A percentile compares a stretch with the other conserved stretches of the same genome.
Evolutionary conservation across 2,797 vertebrate species (phyloP).

Genomic region (Phylloscopus collybita): DNA sequence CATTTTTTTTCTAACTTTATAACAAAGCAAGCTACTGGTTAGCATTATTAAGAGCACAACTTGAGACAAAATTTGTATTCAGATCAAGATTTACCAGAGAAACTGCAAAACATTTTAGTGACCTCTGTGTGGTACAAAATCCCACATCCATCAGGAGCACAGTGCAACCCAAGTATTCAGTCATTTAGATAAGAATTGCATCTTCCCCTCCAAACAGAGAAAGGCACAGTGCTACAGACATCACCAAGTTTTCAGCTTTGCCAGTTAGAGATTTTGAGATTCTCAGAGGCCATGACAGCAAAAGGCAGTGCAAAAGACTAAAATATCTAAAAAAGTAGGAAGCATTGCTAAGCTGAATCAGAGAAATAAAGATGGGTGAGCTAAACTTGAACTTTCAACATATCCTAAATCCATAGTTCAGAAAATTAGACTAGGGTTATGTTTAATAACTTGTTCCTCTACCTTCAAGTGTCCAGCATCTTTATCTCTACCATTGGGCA

Average conservation of each 20-base stretch:
- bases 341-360: neutral
- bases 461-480: neutral
- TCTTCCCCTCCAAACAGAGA: neutral
- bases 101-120: neutral
- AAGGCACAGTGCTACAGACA: neutral
- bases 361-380: neutral
- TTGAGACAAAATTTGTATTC: neutral
- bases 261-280: neutral
- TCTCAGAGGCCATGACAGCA: accelerated
- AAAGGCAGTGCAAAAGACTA: neutral
- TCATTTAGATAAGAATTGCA: neutral
- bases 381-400: neutral
- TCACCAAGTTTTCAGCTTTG: neutral
- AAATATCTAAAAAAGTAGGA: neutral
- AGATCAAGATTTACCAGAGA: neutral
- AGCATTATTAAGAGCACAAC: neutral
- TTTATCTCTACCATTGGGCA: neutral
- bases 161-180: neutral
- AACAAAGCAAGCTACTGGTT: neutral
- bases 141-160: neutral
- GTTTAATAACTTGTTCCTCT: neutral
- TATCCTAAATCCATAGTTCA: neutral
- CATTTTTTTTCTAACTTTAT: neutral
- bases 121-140: neutral
- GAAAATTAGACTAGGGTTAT: neutral